Base-by-base conservation (phyloP, 2,888 invertebrate species). In the Eupeodes luniger region DNA sequence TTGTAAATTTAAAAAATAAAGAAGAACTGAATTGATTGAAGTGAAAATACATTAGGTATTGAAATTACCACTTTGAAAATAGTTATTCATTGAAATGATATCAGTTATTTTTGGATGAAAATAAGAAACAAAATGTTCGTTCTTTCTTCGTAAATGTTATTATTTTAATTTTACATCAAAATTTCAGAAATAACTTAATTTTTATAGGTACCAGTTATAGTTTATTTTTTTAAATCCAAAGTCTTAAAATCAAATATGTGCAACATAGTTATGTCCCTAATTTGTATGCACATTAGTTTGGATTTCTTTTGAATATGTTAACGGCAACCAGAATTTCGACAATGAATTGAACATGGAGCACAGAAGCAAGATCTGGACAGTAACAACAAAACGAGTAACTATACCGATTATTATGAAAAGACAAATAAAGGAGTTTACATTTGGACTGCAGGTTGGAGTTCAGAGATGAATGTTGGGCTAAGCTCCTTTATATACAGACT, bases 281-380 rank as follows among this genome's bases (percentile, higher is more conserved):
- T 3, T 16, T 49, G 19, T 36, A 11, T 3, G 11, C 11, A 47
- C 64, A 55, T 49, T 59, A 64, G 64, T 70, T 59, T 66, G 53
- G 53, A 53, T 61, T 62, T 75, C 75, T 44, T 40, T 66, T 27
- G 27, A 11, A 27, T 2, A 19, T 1, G 19, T 19, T 2, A 19
- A 19, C 2, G 19, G 19, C 53, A 19, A 64, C 67, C 61, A 64
- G 61, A 47, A 67, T 80, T 80, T 55, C 66, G 36, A 61, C 59
- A 51, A 14, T 75, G 74, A 64, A 62, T 19, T 19, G 19, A 19
- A 19, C 81, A 81, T 12, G 11, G n/a, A 44, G 6, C 27, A 53
- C 72, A 49, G 59, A 57, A 40, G 66, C 66, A 55, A 66, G 36
- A 27, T 27, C 7, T n/a, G 44, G 14, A 51, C 61, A 11, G 27